Conservation (phyloP, 2,797 vertebrate genomes). For the Pelobates cultripes region DNA sequence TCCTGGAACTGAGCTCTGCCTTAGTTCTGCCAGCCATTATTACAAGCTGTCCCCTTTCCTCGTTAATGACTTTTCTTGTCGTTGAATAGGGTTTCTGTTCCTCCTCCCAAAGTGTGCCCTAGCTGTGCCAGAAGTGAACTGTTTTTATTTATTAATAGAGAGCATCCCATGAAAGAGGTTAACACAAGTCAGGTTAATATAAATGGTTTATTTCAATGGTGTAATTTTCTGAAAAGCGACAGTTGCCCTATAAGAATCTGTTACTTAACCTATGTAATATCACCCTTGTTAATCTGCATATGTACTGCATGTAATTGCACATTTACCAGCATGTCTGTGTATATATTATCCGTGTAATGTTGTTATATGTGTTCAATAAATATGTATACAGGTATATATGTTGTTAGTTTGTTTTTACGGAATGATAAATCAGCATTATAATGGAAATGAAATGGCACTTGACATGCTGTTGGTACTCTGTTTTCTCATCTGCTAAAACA, state of each 20-base stretch:
- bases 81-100: too few relatives aligned
- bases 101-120: too few relatives aligned
- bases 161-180: too few relatives aligned
- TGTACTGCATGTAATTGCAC: conserved; percentile 15
- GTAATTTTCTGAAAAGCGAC: too few relatives aligned
- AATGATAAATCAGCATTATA: neutral
- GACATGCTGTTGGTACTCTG: conserved; percentile 13
- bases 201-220: too few relatives aligned
- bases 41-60: too few relatives aligned
- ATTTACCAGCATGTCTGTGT: conserved; percentile 34
- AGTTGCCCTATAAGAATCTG: neutral
- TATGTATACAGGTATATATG: neutral
- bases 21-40: too few relatives aligned
- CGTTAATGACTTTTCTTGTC: too few relatives aligned
- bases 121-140: too few relatives aligned
- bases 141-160: too few relatives aligned
- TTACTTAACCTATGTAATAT: neutral
- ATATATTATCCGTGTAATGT: neutral
- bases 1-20: too few relatives aligned
- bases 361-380: neutral
- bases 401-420: neutral
- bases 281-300: neutral
- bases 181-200: too few relatives aligned
- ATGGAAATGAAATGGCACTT: neutral
- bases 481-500: conserved; percentile 12